Percentiles rank a stretch among this genome's conserved stretches.
These are phyloP conservation scores for Alauda arvensis DNA, from an alignment of 2,797 vertebrate species.

Conservation along the genomic window DNA sequence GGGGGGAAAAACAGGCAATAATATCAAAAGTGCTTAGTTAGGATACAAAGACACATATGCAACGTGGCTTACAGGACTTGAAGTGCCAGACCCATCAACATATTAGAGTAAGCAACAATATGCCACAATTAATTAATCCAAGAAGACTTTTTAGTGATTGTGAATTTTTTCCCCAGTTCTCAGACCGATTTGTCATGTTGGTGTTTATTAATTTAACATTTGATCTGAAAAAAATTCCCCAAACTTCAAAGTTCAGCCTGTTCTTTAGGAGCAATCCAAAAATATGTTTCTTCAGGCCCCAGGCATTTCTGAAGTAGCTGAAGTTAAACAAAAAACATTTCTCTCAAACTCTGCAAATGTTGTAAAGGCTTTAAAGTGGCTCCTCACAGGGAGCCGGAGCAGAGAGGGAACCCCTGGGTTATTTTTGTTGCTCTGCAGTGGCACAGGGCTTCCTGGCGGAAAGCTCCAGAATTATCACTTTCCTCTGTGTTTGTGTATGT, in stretches of 20 bases:
- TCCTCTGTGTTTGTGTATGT: conserved; percentile 32
- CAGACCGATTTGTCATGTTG: conserved; percentile 51
- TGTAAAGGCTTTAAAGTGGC: conserved; percentile 60
- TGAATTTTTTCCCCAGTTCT: conserved; percentile 19
- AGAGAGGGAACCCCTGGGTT: conserved; percentile 42
- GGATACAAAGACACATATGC: neutral
- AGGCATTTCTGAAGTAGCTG: conserved; percentile 66
- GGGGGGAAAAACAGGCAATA: neutral
- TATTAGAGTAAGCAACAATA: conserved; percentile 14
- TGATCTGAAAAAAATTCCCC: conserved; percentile 43
- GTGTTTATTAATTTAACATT: conserved; percentile 64
- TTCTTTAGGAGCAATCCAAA: conserved; percentile 70
- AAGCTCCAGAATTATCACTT: conserved; percentile 46
- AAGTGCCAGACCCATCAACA: neutral
- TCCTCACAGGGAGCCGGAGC: conserved; percentile 7
- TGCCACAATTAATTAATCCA: conserved; percentile 45
- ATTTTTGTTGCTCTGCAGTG: conserved; percentile 41
- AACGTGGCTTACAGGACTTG: neutral
- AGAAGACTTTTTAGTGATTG: conserved; percentile 35
- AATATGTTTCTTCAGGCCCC: conserved; percentile 66
- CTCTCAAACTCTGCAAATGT: conserved; percentile 50
- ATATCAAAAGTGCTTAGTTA: neutral
- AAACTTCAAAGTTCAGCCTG: conserved; percentile 61
- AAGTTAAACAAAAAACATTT: conserved; percentile 64
- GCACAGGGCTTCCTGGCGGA: conserved; percentile 37